These are phyloP conservation scores for Meloe dianella DNA, from an alignment of 2,888 invertebrate genomes.

Conservation along the genomic window DNA sequence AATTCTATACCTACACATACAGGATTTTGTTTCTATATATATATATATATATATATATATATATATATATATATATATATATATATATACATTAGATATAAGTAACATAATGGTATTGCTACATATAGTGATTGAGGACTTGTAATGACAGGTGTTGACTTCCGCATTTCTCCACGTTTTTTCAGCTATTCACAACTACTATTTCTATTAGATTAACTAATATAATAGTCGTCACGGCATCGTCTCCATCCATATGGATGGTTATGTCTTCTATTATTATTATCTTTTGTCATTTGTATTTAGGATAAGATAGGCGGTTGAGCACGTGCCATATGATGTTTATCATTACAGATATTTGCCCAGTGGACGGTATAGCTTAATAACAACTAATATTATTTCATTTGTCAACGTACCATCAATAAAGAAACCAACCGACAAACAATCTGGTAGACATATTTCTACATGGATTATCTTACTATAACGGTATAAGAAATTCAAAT, in stretches of 20 bases:
- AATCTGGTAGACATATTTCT: background rate
- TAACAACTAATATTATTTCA: conserved; percentile 32
- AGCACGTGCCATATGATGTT: conserved; percentile 23
- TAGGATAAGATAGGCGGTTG: conserved; percentile 17
- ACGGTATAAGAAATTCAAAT: background rate
- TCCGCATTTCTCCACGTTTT: conserved; percentile 29
- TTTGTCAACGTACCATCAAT: conserved; percentile 28
- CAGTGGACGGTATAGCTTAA: conserved; percentile 45
- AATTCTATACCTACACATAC: no score
- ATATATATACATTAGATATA: conserved; percentile 3
- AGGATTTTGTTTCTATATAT: background rate
- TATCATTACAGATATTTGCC: conserved; percentile 46
- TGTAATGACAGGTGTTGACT: conserved; percentile 29
- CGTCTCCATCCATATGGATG: conserved; percentile 16
- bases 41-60: no score
- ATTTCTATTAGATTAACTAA: conserved; percentile 4
- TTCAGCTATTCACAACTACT: background rate
- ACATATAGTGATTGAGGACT: conserved; percentile 31
- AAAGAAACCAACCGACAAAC: background rate
- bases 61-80: no score
- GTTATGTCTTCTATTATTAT: conserved; percentile 10
- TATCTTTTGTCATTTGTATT: background rate
- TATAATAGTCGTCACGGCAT: conserved; percentile 14
- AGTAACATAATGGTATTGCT: conserved; percentile 18
- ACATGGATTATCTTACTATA: background rate